Evolutionary conservation across 2,797 vertebrate species (phyloP).

Genomic region (Amphiprion clarkii): DNA sequence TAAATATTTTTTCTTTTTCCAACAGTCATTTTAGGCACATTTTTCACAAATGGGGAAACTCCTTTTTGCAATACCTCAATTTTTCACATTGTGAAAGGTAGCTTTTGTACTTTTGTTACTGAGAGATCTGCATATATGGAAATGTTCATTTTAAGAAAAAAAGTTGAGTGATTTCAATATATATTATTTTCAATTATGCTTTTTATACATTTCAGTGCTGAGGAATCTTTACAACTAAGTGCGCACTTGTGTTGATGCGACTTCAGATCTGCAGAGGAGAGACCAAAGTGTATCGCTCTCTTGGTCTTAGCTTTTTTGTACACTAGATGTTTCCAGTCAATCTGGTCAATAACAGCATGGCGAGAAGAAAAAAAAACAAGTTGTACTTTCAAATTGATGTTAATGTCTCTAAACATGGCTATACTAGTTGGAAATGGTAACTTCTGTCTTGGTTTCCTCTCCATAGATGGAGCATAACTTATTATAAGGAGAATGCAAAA

Average conservation of each 20-base stretch:
- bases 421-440: slow-evolving; percentile 84
- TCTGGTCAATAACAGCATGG: slow-evolving; percentile 83
- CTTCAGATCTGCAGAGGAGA: slow-evolving; percentile 98
- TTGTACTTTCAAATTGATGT: slow-evolving; percentile 82
- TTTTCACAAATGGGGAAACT: slow-evolving; percentile 99
- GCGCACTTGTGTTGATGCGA: slow-evolving; percentile 96
- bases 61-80: slow-evolving; percentile 99
- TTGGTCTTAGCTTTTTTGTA: slow-evolving; percentile 90
- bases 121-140: slow-evolving; percentile 99
- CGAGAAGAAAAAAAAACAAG: slow-evolving; percentile 63
- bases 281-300: slow-evolving; percentile 93
- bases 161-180: slow-evolving; percentile 99
- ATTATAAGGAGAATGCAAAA: slow-evolving; percentile 94
- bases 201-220: slow-evolving; percentile 99
- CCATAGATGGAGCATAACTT: slow-evolving; percentile 88
- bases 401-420: slow-evolving; percentile 83
- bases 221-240: slow-evolving; percentile 99
- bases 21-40: slow-evolving; percentile 99
- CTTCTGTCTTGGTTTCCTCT: slow-evolving; percentile 86
- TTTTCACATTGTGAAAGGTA: slow-evolving; percentile 99
- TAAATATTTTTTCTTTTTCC: slow-evolving; percentile 99
- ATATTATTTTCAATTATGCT: slow-evolving; percentile 99
- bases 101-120: slow-evolving; percentile 99
- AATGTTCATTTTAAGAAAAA: slow-evolving; percentile 94
- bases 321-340: slow-evolving; percentile 87